These are phyloP conservation scores for Cottus gobio DNA, from an alignment of 2,113 vertebrate species.

Conservation along the genomic window DNA sequence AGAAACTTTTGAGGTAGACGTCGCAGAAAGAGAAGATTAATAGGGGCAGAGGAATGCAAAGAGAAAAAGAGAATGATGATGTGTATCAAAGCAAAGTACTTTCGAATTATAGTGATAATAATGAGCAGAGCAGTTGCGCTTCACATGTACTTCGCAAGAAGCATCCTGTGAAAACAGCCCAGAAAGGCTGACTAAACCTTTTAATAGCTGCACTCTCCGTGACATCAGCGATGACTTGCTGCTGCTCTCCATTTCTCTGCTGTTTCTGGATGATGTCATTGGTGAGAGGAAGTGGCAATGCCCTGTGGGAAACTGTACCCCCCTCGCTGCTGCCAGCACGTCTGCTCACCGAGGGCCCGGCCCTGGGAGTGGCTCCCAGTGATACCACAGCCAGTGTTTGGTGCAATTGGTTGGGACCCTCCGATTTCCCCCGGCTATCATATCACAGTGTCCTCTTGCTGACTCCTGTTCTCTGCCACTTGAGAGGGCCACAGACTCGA, in stretches of 20 bases:
- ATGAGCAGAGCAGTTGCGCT: slow-evolving; percentile 26
- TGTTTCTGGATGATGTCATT: slow-evolving; percentile 64
- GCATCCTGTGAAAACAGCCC: slow-evolving; percentile 10
- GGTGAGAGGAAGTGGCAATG: slow-evolving; percentile 57
- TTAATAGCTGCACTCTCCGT: slow-evolving; percentile 49
- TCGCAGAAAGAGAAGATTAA: slow-evolving; percentile 63
- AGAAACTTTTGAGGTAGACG: slow-evolving; percentile 58
- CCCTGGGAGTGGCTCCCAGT: slow-evolving; percentile 68
- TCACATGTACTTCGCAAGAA: slow-evolving; percentile 23
- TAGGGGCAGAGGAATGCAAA: slow-evolving; percentile 32
- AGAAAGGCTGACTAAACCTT: slow-evolving; percentile 59
- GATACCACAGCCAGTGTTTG: slow-evolving; percentile 59
- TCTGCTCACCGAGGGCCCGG: slow-evolving; percentile 60
- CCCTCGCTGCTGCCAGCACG: slow-evolving; percentile 67
- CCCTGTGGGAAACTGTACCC: slow-evolving; percentile 63
- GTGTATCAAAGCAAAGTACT: slow-evolving; percentile 47
- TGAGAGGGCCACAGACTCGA: slow-evolving; percentile 72
- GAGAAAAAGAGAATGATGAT: slow-evolving; percentile 45
- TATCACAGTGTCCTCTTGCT: slow-evolving; percentile 78
- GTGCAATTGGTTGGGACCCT: slow-evolving; percentile 56
- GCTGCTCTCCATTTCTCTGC: slow-evolving; percentile 24
- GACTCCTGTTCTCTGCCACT: slow-evolving; percentile 75
- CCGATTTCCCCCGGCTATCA: slow-evolving; percentile 55
- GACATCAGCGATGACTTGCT: slow-evolving; percentile 60
- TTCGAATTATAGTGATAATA: slow-evolving; percentile 40